These are phyloP conservation scores for Heliangelus exortis DNA, from an alignment of 2,797 vertebrate species.

Conservation along the genomic window DNA sequence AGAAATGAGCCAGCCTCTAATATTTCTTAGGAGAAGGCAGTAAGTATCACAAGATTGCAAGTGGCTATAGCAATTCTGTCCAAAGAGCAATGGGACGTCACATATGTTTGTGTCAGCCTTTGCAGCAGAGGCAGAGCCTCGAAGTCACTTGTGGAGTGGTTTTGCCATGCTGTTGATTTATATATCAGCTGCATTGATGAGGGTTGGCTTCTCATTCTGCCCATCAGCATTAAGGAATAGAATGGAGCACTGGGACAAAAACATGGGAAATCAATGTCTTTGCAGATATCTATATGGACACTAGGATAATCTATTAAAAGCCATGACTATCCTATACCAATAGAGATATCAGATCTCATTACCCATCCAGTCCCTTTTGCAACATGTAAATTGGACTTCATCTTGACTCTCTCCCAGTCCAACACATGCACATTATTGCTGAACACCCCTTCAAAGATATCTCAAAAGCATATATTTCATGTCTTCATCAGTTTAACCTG, in stretches of 20 bases:
- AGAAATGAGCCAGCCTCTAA: neutral
- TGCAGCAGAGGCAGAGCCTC: neutral
- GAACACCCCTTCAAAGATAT: neutral
- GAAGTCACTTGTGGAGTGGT: neutral
- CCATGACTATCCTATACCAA: constrained; percentile 55
- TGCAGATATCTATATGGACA: constrained; percentile 64
- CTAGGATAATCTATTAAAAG: constrained; percentile 69
- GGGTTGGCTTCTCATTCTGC: constrained; percentile 40
- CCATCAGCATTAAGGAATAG: constrained; percentile 30
- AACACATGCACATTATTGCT: neutral
- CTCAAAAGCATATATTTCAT: neutral
- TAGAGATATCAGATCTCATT: constrained; percentile 68
- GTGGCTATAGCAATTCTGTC: neutral
- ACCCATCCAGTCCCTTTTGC: constrained; percentile 52
- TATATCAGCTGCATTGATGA: constrained; percentile 5
- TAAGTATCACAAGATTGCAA: neutral
- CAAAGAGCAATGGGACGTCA: neutral
- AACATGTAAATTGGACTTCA: constrained; percentile 65
- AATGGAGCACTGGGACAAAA: constrained; percentile 54
- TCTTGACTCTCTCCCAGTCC: constrained; percentile 20
- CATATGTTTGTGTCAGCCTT: constrained; percentile 2
- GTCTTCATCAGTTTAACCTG: constrained; percentile 1
- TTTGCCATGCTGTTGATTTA: constrained; percentile 33
- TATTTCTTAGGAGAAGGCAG: neutral
- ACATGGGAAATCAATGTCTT: constrained; percentile 55